Percentiles rank a stretch among this genome's conserved stretches.
Conservation (phyloP, 2,888 invertebrate species). For the Cybosia mesomella region DNA sequence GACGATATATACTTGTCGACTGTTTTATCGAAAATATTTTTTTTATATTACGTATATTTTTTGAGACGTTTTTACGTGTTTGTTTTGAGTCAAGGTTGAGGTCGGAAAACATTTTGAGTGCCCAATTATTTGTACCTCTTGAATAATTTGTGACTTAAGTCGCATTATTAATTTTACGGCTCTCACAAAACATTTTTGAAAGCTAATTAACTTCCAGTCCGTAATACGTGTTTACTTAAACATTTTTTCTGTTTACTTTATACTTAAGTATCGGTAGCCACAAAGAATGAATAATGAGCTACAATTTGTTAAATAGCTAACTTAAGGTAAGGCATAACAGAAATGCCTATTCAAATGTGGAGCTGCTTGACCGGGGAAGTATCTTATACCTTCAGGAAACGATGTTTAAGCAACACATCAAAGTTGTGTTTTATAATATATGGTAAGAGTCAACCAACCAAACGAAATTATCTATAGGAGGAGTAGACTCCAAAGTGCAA, state of each 20-base stretch:
- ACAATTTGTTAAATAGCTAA: not conserved
- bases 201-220: conserved; percentile 29
- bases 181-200: conserved; percentile 32
- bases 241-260: conserved; percentile 13
- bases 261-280: conserved; percentile 17
- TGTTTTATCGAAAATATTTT: not conserved
- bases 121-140: conserved; percentile 36
- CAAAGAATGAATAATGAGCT: conserved; percentile 16
- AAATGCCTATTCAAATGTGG: not conserved
- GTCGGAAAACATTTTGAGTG: conserved; percentile 11
- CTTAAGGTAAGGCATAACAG: not conserved
- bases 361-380: not conserved
- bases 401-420: too few relatives aligned
- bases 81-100: conserved; percentile 17
- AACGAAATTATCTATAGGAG: too few relatives aligned
- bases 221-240: conserved; percentile 36
- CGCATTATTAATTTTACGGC: conserved; percentile 23
- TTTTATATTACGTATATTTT: conserved; percentile 9
- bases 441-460: too few relatives aligned
- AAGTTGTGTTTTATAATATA: too few relatives aligned
- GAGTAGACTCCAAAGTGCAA: too few relatives aligned
- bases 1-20: conserved; percentile 18
- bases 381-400: too few relatives aligned
- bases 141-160: conserved; percentile 32
- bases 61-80: conserved; percentile 8